phyloP scores from a whole-genome alignment of 2,888 invertebrate genomes.

The Seira ritae region DNA sequence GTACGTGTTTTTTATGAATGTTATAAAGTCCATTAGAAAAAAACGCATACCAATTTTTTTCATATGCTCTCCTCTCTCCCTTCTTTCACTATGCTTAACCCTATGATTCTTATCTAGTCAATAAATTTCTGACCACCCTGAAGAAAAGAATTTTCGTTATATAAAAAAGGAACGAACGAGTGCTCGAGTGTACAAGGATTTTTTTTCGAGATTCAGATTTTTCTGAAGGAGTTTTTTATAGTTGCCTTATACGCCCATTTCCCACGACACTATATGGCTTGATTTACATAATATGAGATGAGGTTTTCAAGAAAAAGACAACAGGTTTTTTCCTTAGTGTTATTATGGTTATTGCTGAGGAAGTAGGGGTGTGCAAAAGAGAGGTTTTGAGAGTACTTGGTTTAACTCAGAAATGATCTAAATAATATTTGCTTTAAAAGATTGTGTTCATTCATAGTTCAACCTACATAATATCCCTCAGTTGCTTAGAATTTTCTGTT shows the following conservation, averaged over 20 bases:
- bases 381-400: too few species aligned
- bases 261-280: conserved; percentile 32
- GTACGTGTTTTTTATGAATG: conserved; percentile 11
- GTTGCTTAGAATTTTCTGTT: too few species aligned
- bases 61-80: not conserved
- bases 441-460: too few species aligned
- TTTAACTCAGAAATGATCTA: too few species aligned
- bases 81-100: conserved; percentile 17
- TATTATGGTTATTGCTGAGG: conserved; percentile 16
- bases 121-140: conserved; percentile 57
- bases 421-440: too few species aligned
- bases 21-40: not conserved
- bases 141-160: conserved; percentile 33
- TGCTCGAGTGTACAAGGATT: conserved; percentile 19
- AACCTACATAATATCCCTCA: too few species aligned
- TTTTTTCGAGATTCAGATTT: conserved; percentile 13
- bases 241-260: conserved; percentile 48
- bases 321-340: conserved; percentile 29
- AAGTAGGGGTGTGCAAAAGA: conserved; percentile 2
- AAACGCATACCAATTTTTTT: conserved; percentile 26
- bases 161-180: conserved; percentile 15
- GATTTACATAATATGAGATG: conserved; percentile 11
- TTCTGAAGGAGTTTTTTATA: conserved; percentile 11
- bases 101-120: conserved; percentile 46
- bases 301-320: conserved; percentile 5